Conservation (phyloP, 2,888 invertebrate species). For the Baccha elongata region DNA sequence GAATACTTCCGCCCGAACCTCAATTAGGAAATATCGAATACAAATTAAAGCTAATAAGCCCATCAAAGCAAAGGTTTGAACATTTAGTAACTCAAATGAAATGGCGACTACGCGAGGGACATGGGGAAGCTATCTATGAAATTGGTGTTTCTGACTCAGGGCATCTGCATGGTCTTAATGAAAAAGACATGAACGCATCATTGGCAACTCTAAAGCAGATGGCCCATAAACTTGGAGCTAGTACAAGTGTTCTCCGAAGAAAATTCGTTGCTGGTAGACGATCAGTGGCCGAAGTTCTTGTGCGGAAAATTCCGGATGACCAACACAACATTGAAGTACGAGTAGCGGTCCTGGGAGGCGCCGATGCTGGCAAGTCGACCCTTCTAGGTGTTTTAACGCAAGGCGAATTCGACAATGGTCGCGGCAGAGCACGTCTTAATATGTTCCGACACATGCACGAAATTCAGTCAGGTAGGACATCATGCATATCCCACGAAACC, state of each 20-base stretch:
- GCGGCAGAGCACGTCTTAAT: conserved; percentile 96
- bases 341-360: conserved; percentile 96
- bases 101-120: conserved; percentile 97
- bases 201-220: conserved; percentile 93
- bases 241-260: conserved; percentile 89
- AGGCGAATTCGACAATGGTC: conserved; percentile 97
- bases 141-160: conserved; percentile 97
- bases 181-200: conserved; percentile 93
- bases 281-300: conserved; percentile 93
- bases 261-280: conserved; percentile 84
- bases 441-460: conserved; percentile 98
- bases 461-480: conserved; percentile 95
- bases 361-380: conserved; percentile 98
- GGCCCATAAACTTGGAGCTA: conserved; percentile 94
- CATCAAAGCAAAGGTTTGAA: conserved; percentile 95
- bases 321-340: conserved; percentile 94
- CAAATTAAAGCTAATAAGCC: conserved; percentile 96
- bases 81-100: conserved; percentile 99
- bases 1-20: conserved; percentile 94
- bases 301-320: conserved; percentile 94
- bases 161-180: conserved; percentile 91
- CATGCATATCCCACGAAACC: conserved; percentile 97
- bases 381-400: conserved; percentile 97
- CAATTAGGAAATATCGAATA: conserved; percentile 98
- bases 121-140: conserved; percentile 98